Base-by-base conservation (phyloP, 2,888 invertebrate species). In the Phorcus lineatus region DNA sequence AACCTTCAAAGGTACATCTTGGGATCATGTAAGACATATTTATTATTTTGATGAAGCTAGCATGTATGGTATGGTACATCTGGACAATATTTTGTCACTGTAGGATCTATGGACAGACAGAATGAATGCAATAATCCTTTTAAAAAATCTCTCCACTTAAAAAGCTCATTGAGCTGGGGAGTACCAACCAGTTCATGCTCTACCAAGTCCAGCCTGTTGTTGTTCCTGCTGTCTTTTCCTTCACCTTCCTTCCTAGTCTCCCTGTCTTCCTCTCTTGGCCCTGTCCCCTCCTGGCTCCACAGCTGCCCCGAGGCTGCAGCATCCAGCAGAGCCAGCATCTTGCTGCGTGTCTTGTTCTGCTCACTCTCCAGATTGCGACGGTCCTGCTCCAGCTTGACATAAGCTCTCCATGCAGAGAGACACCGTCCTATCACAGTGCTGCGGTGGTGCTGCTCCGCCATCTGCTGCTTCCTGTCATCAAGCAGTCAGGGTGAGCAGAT, bases 321-420 rank as follows among this genome's bases (percentile, higher is more conserved):
- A 52, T 90, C 88, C 40, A 92, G 86, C 76, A 92, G 86, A 19
- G 90, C 87, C 78, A 89, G 85, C 91, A 92, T 92, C 81, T 92
- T 92, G 84, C 83, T 87, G 47, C 89, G 88, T 2, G 91, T 92
- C 31, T 79, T 84, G 22, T 84, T 85, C 84, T 92, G 90, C 7
- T 88, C 89, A 16, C 87, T 80, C 52, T 88, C 86, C 31, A 92
- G 74, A 13, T 88, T 86, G 7, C 82, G 84, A 16, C 88, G 82
- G 16, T 89, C 88, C 75, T 87, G 86, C 74, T 90, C 85, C 80
- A 88, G 84, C 13, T 81, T 67, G 2, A 91, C 85, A 85, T 87
- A 92, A 6, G 89, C 80, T 52, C 88, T 88, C 88, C 91, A 91
- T 6, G 87, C 85, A 4, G 80, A 31, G 55, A 90, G 88, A 77